Evolutionary conservation across 2,888 invertebrate genomes (phyloP).

Genomic region (Agrilus mali): DNA sequence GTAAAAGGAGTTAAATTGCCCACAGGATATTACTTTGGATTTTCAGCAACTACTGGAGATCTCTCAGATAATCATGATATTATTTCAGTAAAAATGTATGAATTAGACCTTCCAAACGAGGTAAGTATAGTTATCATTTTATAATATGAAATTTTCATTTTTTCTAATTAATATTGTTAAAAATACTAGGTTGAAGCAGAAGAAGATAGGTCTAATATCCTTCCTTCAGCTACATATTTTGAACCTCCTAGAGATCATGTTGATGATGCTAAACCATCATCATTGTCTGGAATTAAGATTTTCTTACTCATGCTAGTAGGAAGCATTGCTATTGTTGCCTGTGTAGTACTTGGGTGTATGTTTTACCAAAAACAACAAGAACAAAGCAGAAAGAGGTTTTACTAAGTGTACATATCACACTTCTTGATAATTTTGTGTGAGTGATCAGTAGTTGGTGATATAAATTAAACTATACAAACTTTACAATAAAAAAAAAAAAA

Average conservation of each 20-base stretch:
- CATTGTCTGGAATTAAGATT: constrained; percentile 82
- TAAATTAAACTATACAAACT: too few species aligned
- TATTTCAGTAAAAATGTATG: constrained; percentile 80
- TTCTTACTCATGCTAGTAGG: constrained; percentile 78
- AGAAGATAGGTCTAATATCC: constrained; percentile 68
- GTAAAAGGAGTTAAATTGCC: constrained; percentile 85
- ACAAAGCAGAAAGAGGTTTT: constrained; percentile 77
- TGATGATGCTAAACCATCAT: constrained; percentile 74
- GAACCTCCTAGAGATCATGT: constrained; percentile 86
- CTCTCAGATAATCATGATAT: constrained; percentile 94
- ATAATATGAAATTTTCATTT: neutral
- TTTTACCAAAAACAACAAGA: constrained; percentile 89
- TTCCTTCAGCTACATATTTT: constrained; percentile 80
- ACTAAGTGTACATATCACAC: constrained; percentile 31
- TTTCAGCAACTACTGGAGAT: constrained; percentile 94
- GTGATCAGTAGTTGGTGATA: neutral
- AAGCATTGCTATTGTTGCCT: constrained; percentile 69
- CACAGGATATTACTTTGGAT: constrained; percentile 88
- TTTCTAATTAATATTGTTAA: neutral
- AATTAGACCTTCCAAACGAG: constrained; percentile 67
- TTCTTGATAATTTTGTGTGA: neutral
- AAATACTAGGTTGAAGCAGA: constrained; percentile 19
- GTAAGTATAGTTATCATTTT: constrained; percentile 28
- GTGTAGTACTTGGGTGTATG: constrained; percentile 80
- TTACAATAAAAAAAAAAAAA: too few species aligned